Conservation (phyloP, 2,888 invertebrate genomes). For the Eilema griseolum region DNA sequence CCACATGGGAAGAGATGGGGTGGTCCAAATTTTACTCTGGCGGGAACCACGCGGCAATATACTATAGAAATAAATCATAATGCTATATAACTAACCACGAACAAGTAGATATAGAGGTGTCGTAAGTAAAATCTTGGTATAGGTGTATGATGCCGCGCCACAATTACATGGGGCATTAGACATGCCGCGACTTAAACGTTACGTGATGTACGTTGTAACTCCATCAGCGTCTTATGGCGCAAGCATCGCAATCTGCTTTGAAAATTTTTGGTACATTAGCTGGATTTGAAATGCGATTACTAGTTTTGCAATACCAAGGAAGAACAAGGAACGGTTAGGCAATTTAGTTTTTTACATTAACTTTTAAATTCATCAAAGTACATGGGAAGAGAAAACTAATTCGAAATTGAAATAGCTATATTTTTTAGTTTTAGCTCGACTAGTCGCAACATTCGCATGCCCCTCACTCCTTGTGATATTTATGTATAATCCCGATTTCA, state of each 20-base stretch:
- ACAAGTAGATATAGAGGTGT: slow-evolving; percentile 18
- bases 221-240: slow-evolving; percentile 17
- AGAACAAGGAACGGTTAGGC: not conserved
- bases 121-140: slow-evolving; percentile 30
- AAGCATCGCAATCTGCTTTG: slow-evolving; percentile 29
- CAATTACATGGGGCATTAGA: slow-evolving; percentile 50
- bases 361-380: not conserved
- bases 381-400: not conserved
- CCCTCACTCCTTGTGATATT: not conserved
- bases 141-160: slow-evolving; percentile 25
- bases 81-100: not conserved
- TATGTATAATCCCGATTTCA: not conserved
- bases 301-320: slow-evolving; percentile 2
- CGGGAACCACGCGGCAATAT: no score
- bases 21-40: no score
- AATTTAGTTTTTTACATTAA: not conserved
- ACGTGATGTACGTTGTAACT: slow-evolving; percentile 33
- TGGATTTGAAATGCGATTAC: slow-evolving; percentile 31
- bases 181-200: slow-evolving; percentile 30
- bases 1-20: no score
- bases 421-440: not conserved
- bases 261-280: slow-evolving; percentile 36
- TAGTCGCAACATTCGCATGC: no score
- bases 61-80: not conserved
- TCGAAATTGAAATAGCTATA: not conserved